Evolutionary conservation across 1,140 invertebrate genomes (phyloP).

Genomic region (Panagrolaimus sp.): DNA sequence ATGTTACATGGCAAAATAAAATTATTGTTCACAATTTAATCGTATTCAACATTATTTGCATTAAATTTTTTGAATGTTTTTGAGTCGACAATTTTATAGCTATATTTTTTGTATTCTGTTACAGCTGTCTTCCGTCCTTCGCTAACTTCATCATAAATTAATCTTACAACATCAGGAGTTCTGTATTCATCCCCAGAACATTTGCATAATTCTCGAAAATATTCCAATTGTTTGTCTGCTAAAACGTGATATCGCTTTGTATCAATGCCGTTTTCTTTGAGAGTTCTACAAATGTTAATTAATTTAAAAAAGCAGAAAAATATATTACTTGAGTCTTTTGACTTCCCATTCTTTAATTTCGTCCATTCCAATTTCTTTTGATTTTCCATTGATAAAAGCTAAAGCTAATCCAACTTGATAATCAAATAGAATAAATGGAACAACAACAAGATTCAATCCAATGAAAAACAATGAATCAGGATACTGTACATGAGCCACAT

Average conservation of each 20-base stretch:
- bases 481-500: conserved; percentile 8
- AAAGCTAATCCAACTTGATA: conserved; percentile 14
- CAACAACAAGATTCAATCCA: background rate
- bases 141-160: background rate
- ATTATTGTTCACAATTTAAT: too few relatives aligned
- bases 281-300: too few relatives aligned
- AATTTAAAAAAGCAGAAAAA: too few relatives aligned
- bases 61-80: too few relatives aligned
- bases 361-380: background rate
- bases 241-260: background rate
- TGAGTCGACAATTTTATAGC: too few relatives aligned
- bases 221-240: conserved; percentile 6
- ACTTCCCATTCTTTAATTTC: background rate
- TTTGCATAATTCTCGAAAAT: background rate
- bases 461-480: conserved; percentile 1
- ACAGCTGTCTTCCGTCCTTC: background rate
- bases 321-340: background rate
- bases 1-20: too few relatives aligned
- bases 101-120: background rate
- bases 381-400: background rate
- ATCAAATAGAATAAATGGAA: conserved; percentile 2
- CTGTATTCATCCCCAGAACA: background rate
- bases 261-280: background rate
- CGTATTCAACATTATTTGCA: too few relatives aligned
- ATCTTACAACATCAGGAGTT: background rate